These are phyloP conservation scores for Sarcophaga bullata DNA, from an alignment of 1,140 invertebrate genomes.

Conservation along the genomic window DNA sequence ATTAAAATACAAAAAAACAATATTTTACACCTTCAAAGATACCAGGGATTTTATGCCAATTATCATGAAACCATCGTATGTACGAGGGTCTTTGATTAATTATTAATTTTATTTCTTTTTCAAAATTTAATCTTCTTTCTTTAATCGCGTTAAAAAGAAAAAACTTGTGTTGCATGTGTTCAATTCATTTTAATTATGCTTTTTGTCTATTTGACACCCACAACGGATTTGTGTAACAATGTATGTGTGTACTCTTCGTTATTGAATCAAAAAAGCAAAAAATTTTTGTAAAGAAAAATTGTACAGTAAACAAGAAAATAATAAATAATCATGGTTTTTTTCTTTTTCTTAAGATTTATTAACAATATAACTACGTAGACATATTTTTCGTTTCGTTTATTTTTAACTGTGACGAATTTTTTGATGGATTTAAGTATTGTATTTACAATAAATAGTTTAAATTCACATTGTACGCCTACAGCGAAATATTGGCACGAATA, in stretches of 20 bases:
- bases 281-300: no score
- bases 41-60: background rate
- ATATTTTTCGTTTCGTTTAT: no score
- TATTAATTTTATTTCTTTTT: background rate
- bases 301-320: no score
- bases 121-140: background rate
- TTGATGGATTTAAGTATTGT: background rate
- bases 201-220: background rate
- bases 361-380: no score
- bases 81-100: background rate
- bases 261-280: no score
- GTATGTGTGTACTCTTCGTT: background rate
- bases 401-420: no score
- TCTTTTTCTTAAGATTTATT: no score
- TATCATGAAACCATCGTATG: no score
- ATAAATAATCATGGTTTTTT: no score
- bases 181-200: background rate
- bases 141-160: no score
- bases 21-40: background rate
- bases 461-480: slow-evolving; percentile 3
- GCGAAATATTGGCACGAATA: background rate
- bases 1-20: background rate
- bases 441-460: background rate
- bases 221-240: background rate
- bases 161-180: background rate